phyloP scores from a whole-genome alignment of 2,797 vertebrate species.

The Peromyscus aztecus region DNA sequence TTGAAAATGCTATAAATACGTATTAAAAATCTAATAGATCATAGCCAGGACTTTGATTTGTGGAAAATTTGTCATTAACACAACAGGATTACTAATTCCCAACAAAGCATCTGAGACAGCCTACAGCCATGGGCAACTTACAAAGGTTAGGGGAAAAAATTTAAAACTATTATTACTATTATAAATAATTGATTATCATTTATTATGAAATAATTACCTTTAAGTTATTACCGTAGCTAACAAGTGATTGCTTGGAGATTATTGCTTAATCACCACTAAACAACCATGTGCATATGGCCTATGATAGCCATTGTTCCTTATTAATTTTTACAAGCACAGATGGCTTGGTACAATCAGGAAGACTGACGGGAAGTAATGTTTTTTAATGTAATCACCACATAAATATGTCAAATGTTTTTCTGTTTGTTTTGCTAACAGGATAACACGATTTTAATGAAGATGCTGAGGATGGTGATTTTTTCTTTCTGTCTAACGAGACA shows the following conservation, averaged over 20 bases:
- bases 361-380: constrained; percentile 83
- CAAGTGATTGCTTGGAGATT: constrained; percentile 85
- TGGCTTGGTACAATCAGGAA: constrained; percentile 84
- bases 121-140: constrained; percentile 54
- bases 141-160: constrained; percentile 41
- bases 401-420: constrained; percentile 74
- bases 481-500: constrained; percentile 51
- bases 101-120: constrained; percentile 74
- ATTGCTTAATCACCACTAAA: constrained; percentile 87
- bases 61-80: constrained; percentile 81
- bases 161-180: constrained; percentile 71
- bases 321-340: constrained; percentile 88
- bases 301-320: constrained; percentile 86
- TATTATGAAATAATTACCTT: constrained; percentile 86
- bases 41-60: constrained; percentile 70
- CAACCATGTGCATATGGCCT: constrained; percentile 86
- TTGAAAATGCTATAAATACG: constrained; percentile 25
- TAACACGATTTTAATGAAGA: constrained; percentile 72
- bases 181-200: constrained; percentile 86
- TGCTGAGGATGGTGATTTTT: constrained; percentile 55
- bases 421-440: constrained; percentile 77
- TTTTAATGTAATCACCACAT: constrained; percentile 81
- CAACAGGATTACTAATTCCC: constrained; percentile 80
- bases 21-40: constrained; percentile 65
- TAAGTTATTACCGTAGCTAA: constrained; percentile 86